Conservation (phyloP, 2,113 vertebrate species). For the Etheostoma cragini region DNA sequence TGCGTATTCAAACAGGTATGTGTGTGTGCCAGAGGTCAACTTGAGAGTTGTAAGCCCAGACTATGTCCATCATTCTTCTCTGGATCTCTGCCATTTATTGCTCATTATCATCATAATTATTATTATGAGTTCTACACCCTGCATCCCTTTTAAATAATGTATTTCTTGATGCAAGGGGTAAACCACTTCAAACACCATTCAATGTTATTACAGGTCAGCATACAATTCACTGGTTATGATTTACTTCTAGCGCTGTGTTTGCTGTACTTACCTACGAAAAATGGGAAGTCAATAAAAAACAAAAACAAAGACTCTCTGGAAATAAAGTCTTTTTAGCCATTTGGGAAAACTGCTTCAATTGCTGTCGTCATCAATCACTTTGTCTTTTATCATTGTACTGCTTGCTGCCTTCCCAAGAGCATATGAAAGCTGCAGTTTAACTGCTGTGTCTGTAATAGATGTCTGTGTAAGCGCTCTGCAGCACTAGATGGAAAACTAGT, state of each 20-base stretch:
- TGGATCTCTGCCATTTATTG: conserved; percentile 68
- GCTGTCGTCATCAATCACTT: conserved; percentile 79
- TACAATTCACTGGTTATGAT: conserved; percentile 33
- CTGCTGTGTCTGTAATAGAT: conserved; percentile 80
- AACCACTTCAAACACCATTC: conserved; percentile 53
- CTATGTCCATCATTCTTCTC: conserved; percentile 71
- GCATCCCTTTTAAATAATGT: conserved; percentile 53
- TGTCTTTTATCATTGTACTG: conserved; percentile 73
- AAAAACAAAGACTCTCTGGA: conserved; percentile 30
- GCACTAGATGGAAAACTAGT: conserved; percentile 87
- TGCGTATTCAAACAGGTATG: background rate
- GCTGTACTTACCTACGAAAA: conserved; percentile 17
- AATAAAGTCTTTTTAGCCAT: conserved; percentile 55
- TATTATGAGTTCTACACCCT: conserved; percentile 55
- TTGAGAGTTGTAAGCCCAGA: conserved; percentile 65
- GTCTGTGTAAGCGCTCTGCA: conserved; percentile 81
- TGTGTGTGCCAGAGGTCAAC: conserved; percentile 71
- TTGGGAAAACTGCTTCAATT: conserved; percentile 72
- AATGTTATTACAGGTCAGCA: conserved; percentile 30
- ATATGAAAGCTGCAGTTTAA: conserved; percentile 81
- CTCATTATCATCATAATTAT: conserved; percentile 73
- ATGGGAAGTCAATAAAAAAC: conserved; percentile 6
- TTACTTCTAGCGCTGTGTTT: conserved; percentile 35
- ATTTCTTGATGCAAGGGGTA: conserved; percentile 23
- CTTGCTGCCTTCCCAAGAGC: conserved; percentile 75